Evolutionary conservation across 2,797 vertebrate genomes (phyloP), one percentile per base, ranked within the genome.

Genomic region (Typhlichthys eigenmanni): DNA sequence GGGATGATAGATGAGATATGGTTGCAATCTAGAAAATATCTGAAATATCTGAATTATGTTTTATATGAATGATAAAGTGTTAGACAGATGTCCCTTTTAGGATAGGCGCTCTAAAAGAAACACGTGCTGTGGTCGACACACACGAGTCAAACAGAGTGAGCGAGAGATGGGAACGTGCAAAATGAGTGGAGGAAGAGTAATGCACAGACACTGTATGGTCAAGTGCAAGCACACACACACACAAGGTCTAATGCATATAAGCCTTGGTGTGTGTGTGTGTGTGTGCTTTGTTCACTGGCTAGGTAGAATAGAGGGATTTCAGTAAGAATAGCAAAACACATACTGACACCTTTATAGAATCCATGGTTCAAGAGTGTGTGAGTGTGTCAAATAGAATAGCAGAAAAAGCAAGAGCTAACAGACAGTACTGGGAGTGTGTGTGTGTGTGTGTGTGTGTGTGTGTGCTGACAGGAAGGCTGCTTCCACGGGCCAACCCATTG

Each of bases 381-480:
- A n/a, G 14, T 11, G 24, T 13, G 53, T 32, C 38, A 38, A 38
- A 38, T 7, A 38, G 38, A 38, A 38, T 38, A 38, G 38, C 38
- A 38, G 38, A 38, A 38, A 38, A 38, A 38, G 38, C 7, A 6
- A 13, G 13, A 13, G 24, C 32, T 13, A 19, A 8, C 17, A 13
- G 7, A n/a, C 57, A 49, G 12, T 24, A 24, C 24, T 24, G 32
- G 13, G 17, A 38, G 19, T 50, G 14, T 58, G 43, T 9, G 45
- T 49, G 43, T 54, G 13, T 58, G 47, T 62, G 55, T 55, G 52
- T 19, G 47, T 11, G 1, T 58, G 13, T 58, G 47, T 62, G 55
- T 38, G 43, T 55, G 52, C 24, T 54, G 52, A 54, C 52, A 24
- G 52, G 24, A 29, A 19, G 13, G 5, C 13, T 10, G 51, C 11